A percentile compares a stretch with the other conserved stretches of the same genome.
These are phyloP conservation scores for Odiellus spinosus DNA, from an alignment of 2,888 invertebrate genomes.

Conservation along the genomic window DNA sequence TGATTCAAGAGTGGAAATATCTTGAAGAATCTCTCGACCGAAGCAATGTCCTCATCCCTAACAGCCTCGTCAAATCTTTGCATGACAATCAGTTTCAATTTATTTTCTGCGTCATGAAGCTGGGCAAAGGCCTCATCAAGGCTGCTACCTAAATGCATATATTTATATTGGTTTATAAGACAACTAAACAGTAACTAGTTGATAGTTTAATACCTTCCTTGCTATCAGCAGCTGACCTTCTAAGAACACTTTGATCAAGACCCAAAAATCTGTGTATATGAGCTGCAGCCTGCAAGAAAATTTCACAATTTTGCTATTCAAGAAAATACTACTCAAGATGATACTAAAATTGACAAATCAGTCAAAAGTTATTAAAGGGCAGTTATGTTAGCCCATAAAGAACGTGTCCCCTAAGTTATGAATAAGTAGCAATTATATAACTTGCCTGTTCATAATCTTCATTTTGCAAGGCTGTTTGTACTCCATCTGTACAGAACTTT, in stretches of 20 bases:
- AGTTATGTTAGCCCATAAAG: no score
- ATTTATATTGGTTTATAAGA: slow-evolving; percentile 1
- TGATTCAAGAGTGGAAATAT: slow-evolving; percentile 87
- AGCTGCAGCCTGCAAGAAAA: slow-evolving; percentile 50
- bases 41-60: slow-evolving; percentile 64
- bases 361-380: no score
- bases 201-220: slow-evolving; percentile 40
- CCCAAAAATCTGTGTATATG: slow-evolving; percentile 85
- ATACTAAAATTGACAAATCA: no score
- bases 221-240: slow-evolving; percentile 52
- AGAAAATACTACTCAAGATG: no score
- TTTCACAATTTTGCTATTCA: no score
- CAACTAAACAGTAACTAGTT: not conserved
- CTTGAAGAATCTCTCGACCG: slow-evolving; percentile 88
- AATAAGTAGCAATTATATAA: no score
- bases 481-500: slow-evolving; percentile 92
- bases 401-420: no score
- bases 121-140: slow-evolving; percentile 52
- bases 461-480: slow-evolving; percentile 75
- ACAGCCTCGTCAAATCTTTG: slow-evolving; percentile 83
- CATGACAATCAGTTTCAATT: slow-evolving; percentile 51
- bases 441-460: slow-evolving; percentile 76
- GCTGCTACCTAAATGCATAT: slow-evolving; percentile 38
- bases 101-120: slow-evolving; percentile 56
- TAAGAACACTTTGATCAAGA: slow-evolving; percentile 70